Base-by-base conservation (phyloP, 2,797 vertebrate genomes). In the Protosalanx chinensis region DNA sequence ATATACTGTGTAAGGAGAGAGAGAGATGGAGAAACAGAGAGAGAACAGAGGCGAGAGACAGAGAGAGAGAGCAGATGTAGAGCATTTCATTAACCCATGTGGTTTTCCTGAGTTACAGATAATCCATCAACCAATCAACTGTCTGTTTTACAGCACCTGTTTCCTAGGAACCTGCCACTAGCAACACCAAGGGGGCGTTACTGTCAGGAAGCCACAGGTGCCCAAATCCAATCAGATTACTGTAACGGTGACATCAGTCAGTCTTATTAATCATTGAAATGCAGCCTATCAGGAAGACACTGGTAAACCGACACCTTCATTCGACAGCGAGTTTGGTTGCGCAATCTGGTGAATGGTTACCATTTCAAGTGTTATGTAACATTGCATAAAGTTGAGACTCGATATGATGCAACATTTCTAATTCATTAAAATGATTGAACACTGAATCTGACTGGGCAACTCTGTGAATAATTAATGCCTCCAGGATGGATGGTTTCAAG, bases 401-500 rank as follows among this genome's bases (percentile, higher is more conserved):
- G 59, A 76, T 62, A 79, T 83, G 81, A 80, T 73, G 74, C 59
- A 37, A 62, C 68, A 23, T 56, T 27, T 67, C 69, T 82, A 64
- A 67, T 72, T 79, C 58, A 35, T 79, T 33, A 46, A 70, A 68
- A 7, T 66, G 41, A 46, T 18, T 51, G 10, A 68, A 77, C 71
- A 70, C 70, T 64, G 78, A 60, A 70, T 78, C 76, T 83, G 67
- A 76, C n/a, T 78, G 71, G 72, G 72, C 49, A 16, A 66, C 64
- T 57, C 68, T 67, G 68, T 89, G 59, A 88, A 90, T 89, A 86
- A 90, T 88, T 87, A 73, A 89, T 88, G 58, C 75, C 71, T 6
- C 70, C 76, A 78, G 76, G 70, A 15, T 46, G 71, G 77, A 53
- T 67, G 68, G 67, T 41, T 64, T 33, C 33, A 75, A 80, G 84